A percentile compares a stretch with the other conserved stretches of the same genome.
phyloP scores from a whole-genome alignment of 64 coral and sea anemone genomes.

The Montipora sp. region DNA sequence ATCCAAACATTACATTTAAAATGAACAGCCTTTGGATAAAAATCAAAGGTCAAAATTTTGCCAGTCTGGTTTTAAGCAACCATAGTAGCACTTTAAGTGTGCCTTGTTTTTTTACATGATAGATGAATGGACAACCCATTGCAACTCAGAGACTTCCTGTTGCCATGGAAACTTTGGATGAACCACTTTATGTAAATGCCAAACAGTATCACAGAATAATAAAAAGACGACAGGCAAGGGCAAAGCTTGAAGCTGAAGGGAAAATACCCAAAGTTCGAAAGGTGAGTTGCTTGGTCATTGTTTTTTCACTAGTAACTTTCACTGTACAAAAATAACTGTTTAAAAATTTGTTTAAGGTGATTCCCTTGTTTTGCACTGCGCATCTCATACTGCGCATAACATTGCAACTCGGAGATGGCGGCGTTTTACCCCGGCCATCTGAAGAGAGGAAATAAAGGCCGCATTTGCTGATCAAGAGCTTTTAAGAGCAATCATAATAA shows the following conservation, averaged over 20 bases:
- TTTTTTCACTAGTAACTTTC: background rate
- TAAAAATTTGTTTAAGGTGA: background rate
- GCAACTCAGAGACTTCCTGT: constrained; percentile 95
- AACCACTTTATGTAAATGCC: constrained; percentile 98
- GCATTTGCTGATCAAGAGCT: too few relatives aligned
- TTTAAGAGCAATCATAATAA: too few relatives aligned
- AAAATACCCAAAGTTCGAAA: constrained; percentile 99
- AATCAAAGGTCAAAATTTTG: too few relatives aligned
- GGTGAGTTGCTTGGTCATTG: constrained; percentile 43
- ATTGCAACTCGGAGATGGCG: too few relatives aligned
- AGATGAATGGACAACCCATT: constrained; percentile 97
- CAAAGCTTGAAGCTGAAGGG: constrained; percentile 99
- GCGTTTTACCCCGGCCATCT: too few relatives aligned
- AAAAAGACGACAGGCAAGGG: constrained; percentile 95
- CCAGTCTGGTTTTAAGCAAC: too few relatives aligned
- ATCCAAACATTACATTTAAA: too few relatives aligned
- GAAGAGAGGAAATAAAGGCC: too few relatives aligned
- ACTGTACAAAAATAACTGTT: too few relatives aligned
- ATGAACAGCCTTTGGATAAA: too few relatives aligned
- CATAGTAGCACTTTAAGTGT: background rate
- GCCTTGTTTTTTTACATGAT: background rate
- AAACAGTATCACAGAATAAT: constrained; percentile 99
- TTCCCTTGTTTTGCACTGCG: background rate
- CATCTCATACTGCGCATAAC: too few relatives aligned
- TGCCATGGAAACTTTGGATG: constrained; percentile 99